Conservation (phyloP, 2,888 invertebrate genomes). For the Cryptocheilus praepositus region DNA sequence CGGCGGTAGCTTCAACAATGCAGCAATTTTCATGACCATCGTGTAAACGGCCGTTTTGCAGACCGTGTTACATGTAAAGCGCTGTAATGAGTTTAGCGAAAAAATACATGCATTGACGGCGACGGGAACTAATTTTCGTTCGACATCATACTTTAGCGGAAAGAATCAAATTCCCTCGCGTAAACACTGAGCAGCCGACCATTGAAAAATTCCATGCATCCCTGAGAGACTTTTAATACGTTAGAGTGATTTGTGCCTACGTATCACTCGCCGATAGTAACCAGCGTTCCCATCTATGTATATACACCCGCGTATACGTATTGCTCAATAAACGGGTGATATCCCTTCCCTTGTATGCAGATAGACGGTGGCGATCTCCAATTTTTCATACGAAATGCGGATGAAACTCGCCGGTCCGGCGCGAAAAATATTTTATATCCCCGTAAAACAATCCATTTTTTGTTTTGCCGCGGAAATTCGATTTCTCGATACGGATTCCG, state of each 20-base stretch:
- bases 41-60: constrained; percentile 22
- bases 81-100: constrained; percentile 21
- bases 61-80: neutral
- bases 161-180: constrained; percentile 47
- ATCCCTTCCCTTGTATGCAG: neutral
- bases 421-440: too few species aligned
- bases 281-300: constrained; percentile 23
- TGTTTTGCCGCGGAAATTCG: too few species aligned
- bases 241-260: constrained; percentile 35
- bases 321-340: neutral
- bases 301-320: neutral
- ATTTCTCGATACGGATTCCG: too few species aligned
- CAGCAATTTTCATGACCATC: constrained; percentile 29
- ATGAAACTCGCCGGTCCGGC: too few species aligned
- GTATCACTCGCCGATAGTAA: constrained; percentile 32
- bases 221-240: constrained; percentile 48
- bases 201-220: constrained; percentile 50
- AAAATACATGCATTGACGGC: neutral
- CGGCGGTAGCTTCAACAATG: constrained; percentile 40
- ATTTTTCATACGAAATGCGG: too few species aligned
- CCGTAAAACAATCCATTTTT: too few species aligned
- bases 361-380: too few species aligned
- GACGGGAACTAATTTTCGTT: constrained; percentile 12
- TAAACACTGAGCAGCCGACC: constrained; percentile 34
- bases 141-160: constrained; percentile 38